These are phyloP conservation scores for Mallateleia sp. DNA, from an alignment of 2,888 invertebrate species.

Conservation along the genomic window DNA sequence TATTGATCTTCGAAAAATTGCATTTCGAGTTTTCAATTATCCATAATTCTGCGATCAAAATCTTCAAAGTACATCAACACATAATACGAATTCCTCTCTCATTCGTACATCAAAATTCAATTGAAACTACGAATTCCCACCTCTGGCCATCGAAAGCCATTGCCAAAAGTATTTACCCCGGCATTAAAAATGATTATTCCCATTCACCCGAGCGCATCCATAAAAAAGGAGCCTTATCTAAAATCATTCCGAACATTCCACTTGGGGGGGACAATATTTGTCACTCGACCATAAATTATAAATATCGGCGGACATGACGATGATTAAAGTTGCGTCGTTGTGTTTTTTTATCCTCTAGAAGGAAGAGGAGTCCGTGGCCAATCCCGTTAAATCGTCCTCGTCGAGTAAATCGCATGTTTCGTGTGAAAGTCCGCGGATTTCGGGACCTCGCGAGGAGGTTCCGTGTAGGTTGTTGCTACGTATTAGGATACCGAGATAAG, in stretches of 20 bases:
- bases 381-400: constrained; percentile 75
- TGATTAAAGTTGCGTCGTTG: constrained; percentile 51
- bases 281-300: constrained; percentile 69
- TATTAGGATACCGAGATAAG: constrained; percentile 83
- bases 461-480: constrained; percentile 81
- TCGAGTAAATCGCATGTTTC: constrained; percentile 70
- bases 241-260: constrained; percentile 58
- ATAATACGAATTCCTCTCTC: no score
- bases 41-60: no score
- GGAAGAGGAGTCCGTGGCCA: constrained; percentile 45
- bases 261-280: constrained; percentile 66
- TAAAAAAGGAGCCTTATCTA: constrained; percentile 53
- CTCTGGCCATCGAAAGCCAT: no score
- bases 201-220: constrained; percentile 26
- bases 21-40: no score
- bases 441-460: constrained; percentile 63
- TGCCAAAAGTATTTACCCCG: neutral
- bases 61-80: no score
- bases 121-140: no score
- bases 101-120: no score
- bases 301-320: constrained; percentile 65
- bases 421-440: constrained; percentile 73
- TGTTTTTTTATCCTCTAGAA: constrained; percentile 11
- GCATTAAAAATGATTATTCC: constrained; percentile 50
- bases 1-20: no score